phyloP scores from a whole-genome alignment of 2,888 invertebrate genomes.

The Anarsia innoxiella region DNA sequence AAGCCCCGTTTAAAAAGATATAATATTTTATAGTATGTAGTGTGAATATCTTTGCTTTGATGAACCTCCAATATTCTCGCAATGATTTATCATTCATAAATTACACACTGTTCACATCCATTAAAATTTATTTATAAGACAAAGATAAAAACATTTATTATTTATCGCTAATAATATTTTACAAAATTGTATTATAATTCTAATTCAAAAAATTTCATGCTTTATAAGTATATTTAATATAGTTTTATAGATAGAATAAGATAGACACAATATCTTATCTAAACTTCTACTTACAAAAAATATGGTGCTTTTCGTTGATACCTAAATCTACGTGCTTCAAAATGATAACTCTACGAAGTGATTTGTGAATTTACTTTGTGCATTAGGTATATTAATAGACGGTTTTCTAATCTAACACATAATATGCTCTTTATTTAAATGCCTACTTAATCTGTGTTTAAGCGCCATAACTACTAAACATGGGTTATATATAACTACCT shows the following conservation, averaged over 20 bases:
- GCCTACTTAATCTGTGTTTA: no score
- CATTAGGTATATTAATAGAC: conserved; percentile 26
- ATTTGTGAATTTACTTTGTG: conserved; percentile 23
- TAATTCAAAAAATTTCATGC: conserved; percentile 8
- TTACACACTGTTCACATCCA: conserved; percentile 46
- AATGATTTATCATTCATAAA: conserved; percentile 38
- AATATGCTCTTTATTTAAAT: background rate
- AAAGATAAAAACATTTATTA: background rate
- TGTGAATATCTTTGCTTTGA: conserved; percentile 35
- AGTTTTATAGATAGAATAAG: conserved; percentile 11
- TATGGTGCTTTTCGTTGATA: no score
- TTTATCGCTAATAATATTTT: conserved; percentile 12
- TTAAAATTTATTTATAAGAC: background rate
- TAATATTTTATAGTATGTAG: no score
- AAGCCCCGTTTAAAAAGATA: no score
- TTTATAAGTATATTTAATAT: conserved; percentile 12
- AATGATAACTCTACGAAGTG: conserved; percentile 17
- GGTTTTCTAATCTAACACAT: conserved; percentile 16
- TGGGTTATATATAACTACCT: no score
- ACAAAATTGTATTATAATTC: conserved; percentile 19
- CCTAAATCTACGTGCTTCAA: no score
- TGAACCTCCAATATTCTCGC: conserved; percentile 58
- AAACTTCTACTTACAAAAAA: conserved; percentile 23
- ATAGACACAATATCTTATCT: conserved; percentile 8
- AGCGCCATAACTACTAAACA: no score